A percentile compares a stretch with the other conserved stretches of the same genome.
phyloP scores from a whole-genome alignment of 1,140 invertebrate species.

The Lineus longissimus region DNA sequence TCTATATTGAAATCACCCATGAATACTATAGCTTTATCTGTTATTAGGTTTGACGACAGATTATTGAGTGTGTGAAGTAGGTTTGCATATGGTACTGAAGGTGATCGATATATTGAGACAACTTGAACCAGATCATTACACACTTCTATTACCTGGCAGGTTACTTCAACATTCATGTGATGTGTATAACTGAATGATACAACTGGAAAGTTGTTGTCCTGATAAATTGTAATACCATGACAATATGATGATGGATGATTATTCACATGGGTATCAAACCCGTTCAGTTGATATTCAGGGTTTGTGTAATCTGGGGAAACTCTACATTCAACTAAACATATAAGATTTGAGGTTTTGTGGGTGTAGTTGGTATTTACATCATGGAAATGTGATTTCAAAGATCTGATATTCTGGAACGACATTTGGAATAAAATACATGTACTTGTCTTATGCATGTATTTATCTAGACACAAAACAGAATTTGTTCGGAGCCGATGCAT shows the following conservation, averaged over 20 bases:
- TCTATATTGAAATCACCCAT: slow-evolving; percentile 2
- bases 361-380: slow-evolving; percentile 1
- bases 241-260: neutral
- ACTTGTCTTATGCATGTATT: neutral
- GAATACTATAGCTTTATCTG: neutral
- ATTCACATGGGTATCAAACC: neutral
- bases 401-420: slow-evolving; percentile 5
- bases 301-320: neutral
- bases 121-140: neutral
- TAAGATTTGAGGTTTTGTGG: neutral
- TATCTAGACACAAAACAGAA: neutral
- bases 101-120: neutral
- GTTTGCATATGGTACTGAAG: neutral
- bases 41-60: neutral
- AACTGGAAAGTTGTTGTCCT: neutral
- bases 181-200: neutral
- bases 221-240: neutral
- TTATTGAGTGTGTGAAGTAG: neutral
- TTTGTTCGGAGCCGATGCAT: neutral
- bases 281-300: neutral
- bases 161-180: neutral
- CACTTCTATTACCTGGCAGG: neutral
- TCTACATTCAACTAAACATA: neutral
- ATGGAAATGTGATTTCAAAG: neutral
- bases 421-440: neutral